phyloP scores from a whole-genome alignment of 1,140 invertebrate genomes.

The Nasonia longicornis region DNA sequence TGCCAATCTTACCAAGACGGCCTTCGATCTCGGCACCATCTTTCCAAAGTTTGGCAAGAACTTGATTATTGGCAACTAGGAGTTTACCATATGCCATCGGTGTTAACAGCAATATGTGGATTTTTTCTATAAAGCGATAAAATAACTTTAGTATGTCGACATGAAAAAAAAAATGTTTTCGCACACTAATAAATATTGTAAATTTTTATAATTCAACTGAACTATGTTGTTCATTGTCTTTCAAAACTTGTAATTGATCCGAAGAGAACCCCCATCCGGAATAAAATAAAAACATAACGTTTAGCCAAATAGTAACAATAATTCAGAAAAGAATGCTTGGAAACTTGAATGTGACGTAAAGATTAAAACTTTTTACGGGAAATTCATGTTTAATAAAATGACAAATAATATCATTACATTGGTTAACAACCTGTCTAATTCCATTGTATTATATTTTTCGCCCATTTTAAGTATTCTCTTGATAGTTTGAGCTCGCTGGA shows the following conservation, averaged over 20 bases:
- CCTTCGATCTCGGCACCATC: neutral
- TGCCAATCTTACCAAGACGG: neutral
- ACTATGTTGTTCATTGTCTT: neutral
- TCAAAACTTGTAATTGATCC: neutral
- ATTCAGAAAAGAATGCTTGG: neutral
- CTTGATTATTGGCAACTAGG: neutral
- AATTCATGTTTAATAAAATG: constrained; percentile 28
- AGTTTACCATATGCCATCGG: neutral
- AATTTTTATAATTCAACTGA: neutral
- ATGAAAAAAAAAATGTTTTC: too few species aligned
- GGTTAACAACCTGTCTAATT: constrained; percentile 25
- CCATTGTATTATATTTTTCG: neutral
- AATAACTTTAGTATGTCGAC: neutral
- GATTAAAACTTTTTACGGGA: neutral
- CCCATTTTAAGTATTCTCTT: neutral
- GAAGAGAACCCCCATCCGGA: neutral
- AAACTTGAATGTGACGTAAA: neutral
- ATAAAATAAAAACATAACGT: neutral
- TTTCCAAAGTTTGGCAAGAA: neutral
- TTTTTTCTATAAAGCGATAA: neutral
- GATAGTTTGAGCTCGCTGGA: constrained; percentile 21
- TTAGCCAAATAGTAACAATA: neutral
- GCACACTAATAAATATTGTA: neutral
- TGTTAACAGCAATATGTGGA: neutral
- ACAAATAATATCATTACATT: constrained; percentile 27